These are phyloP conservation scores for Acleris emargana DNA, from an alignment of 2,888 invertebrate species.

Conservation along the genomic window DNA sequence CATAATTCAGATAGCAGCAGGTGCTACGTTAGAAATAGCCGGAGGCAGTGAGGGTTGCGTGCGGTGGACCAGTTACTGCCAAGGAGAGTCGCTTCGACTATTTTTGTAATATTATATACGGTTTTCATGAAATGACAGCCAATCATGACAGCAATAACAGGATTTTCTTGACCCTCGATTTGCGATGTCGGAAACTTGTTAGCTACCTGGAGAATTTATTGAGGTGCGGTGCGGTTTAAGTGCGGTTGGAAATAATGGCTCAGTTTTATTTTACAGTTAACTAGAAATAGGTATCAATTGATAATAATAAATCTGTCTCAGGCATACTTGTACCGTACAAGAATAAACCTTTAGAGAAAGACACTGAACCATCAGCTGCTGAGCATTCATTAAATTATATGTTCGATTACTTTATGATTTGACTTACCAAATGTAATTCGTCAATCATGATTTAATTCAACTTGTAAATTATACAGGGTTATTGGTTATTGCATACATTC, in stretches of 20 bases:
- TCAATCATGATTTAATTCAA: too few relatives aligned
- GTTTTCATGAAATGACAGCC: slow-evolving; percentile 67
- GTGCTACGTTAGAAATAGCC: slow-evolving; percentile 71
- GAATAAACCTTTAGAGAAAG: too few relatives aligned
- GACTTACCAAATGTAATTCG: too few relatives aligned
- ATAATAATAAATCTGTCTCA: too few relatives aligned
- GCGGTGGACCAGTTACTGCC: slow-evolving; percentile 71
- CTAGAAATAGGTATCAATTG: too few relatives aligned
- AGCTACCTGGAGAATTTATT: slow-evolving; percentile 37
- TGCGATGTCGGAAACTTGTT: slow-evolving; percentile 39
- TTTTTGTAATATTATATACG: slow-evolving; percentile 74
- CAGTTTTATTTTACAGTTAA: slow-evolving; percentile 6
- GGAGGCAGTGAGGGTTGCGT: slow-evolving; percentile 73
- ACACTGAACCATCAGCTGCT: too few relatives aligned
- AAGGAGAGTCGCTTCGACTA: slow-evolving; percentile 67
- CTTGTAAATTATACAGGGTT: too few relatives aligned
- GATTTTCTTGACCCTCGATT: slow-evolving; percentile 47
- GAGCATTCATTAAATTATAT: too few relatives aligned
- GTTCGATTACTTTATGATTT: too few relatives aligned
- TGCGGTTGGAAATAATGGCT: slow-evolving; percentile 23
- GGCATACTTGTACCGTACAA: too few relatives aligned
- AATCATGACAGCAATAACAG: slow-evolving; percentile 44
- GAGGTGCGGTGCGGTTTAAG: slow-evolving; percentile 20
- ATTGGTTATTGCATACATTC: too few relatives aligned
- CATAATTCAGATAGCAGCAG: slow-evolving; percentile 57